A percentile compares a stretch with the other conserved stretches of the same genome.
phyloP scores from a whole-genome alignment of 1,140 invertebrate genomes.

The Lucilia sericata region DNA sequence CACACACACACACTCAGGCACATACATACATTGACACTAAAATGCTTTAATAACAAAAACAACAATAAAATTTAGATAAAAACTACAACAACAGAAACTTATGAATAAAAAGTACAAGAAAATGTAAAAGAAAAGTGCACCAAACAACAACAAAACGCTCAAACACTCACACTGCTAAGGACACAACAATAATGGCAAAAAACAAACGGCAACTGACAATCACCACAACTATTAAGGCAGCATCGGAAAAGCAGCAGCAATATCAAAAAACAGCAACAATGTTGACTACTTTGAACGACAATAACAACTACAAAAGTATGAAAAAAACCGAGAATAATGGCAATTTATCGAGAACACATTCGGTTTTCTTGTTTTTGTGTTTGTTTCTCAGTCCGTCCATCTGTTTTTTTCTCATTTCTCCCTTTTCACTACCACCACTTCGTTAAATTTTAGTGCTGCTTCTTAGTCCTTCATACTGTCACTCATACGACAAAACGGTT shows the following conservation, averaged over 20 bases:
- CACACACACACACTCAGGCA: background rate
- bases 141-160: background rate
- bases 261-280: background rate
- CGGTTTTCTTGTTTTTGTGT: constrained; percentile 22
- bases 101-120: background rate
- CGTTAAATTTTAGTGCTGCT: background rate
- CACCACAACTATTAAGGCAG: background rate
- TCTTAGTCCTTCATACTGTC: background rate
- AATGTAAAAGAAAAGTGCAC: background rate
- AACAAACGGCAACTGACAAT: background rate
- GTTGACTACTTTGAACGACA: background rate
- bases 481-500: background rate
- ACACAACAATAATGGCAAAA: background rate
- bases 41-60: background rate
- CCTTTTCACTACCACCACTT: background rate
- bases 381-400: background rate
- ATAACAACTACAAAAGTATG: background rate
- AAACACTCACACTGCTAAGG: background rate
- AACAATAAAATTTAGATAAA: background rate
- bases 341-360: constrained; percentile 20
- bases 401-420: background rate
- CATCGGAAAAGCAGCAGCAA: background rate
- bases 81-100: background rate
- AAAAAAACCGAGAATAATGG: background rate
- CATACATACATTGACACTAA: background rate